Evolutionary conservation across 2,888 invertebrate species (phyloP).

Genomic region (Psococerastis gibbosa): DNA sequence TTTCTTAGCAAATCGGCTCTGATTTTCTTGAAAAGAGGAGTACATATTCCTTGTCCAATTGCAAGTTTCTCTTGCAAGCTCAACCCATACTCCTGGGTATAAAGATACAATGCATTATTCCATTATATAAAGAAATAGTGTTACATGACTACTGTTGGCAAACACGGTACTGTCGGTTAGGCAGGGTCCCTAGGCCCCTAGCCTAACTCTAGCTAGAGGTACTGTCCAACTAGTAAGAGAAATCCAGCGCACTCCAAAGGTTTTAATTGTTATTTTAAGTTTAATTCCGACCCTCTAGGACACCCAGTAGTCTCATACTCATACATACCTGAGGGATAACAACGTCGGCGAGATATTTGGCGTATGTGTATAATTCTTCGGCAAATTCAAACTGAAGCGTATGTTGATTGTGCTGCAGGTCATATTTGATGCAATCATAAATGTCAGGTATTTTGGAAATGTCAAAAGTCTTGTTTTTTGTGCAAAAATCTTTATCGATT

Average conservation of each 20-base stretch:
- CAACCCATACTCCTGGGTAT: conserved; percentile 76
- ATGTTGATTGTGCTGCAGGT: conserved; percentile 93
- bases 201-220: too few relatives aligned
- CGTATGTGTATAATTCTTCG: conserved; percentile 82
- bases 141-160: too few relatives aligned
- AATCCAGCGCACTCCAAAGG: too few relatives aligned
- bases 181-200: too few relatives aligned
- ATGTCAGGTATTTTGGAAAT: conserved; percentile 99
- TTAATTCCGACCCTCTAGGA: too few relatives aligned
- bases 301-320: too few relatives aligned
- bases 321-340: conserved; percentile 80
- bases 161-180: too few relatives aligned
- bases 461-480: conserved; percentile 81
- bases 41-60: conserved; percentile 94
- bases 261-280: too few relatives aligned
- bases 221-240: too few relatives aligned
- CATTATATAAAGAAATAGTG: too few relatives aligned
- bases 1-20: conserved; percentile 85
- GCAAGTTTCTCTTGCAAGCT: conserved; percentile 88
- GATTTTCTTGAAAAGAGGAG: conserved; percentile 88
- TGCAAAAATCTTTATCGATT: conserved; percentile 93
- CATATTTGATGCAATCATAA: conserved; percentile 98
- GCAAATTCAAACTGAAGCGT: conserved; percentile 83
- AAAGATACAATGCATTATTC: too few relatives aligned
- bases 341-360: conserved; percentile 94